Conservation (phyloP, 2,113 vertebrate genomes). For the Microtus richardsoni region DNA sequence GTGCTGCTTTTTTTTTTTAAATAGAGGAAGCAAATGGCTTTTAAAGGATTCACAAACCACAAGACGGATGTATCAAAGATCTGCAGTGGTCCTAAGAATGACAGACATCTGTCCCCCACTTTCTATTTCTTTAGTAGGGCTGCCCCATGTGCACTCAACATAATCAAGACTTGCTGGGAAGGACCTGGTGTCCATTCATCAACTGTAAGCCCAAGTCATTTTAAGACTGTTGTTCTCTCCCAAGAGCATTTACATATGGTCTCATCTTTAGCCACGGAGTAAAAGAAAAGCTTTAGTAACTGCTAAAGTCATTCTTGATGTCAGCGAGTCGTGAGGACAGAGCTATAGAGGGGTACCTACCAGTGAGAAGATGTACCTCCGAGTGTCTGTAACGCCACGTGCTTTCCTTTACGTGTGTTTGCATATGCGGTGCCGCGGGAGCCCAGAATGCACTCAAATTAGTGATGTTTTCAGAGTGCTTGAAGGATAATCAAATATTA, state of each 20-base stretch:
- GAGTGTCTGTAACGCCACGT: accelerated
- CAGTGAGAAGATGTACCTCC: neutral
- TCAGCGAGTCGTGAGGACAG: neutral
- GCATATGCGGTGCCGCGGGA: neutral
- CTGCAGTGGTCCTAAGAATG: neutral
- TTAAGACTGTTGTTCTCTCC: neutral
- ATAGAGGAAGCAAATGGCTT: neutral
- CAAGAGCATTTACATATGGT: neutral
- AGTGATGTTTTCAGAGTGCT: neutral
- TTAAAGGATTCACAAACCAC: neutral
- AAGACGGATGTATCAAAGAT: neutral
- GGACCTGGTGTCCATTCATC: neutral
- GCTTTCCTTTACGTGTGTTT: neutral
- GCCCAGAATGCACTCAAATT: neutral
- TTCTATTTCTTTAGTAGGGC: neutral
- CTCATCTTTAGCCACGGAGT: neutral
- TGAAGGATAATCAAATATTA: neutral
- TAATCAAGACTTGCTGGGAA: neutral
- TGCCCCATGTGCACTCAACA: neutral
- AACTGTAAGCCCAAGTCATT: too few species aligned
- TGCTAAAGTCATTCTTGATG: neutral
- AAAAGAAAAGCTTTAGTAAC: neutral
- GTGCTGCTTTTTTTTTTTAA: neutral
- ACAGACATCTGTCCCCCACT: neutral
- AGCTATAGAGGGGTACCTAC: neutral